Evolutionary conservation across 2,888 invertebrate genomes (phyloP).

Genomic region (Erebia palarica): DNA sequence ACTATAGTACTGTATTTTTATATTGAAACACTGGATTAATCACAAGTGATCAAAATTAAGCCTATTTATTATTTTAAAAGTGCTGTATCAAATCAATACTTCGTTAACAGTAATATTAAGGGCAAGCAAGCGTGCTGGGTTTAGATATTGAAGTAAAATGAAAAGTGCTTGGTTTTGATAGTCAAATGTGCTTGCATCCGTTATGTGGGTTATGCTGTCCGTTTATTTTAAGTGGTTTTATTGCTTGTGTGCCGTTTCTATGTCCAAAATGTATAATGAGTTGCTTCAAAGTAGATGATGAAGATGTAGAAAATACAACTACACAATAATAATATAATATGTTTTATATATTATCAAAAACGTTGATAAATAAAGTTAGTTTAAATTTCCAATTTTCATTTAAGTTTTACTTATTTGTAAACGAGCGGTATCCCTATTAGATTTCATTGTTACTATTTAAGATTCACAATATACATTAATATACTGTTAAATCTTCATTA

Average conservation of each 20-base stretch:
- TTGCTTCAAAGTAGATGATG: slow-evolving; percentile 39
- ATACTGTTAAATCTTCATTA: no score
- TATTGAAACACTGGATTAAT: no score
- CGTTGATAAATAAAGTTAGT: neutral
- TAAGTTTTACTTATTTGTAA: no score
- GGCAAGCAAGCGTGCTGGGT: neutral
- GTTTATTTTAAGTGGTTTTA: slow-evolving; percentile 43
- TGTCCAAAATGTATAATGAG: slow-evolving; percentile 46
- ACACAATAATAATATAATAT: neutral
- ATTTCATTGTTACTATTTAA: no score
- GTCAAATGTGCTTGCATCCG: slow-evolving; percentile 43
- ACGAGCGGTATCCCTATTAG: no score
- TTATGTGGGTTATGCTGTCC: slow-evolving; percentile 43
- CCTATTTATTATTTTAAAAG: neutral
- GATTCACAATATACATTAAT: no score
- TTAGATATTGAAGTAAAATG: slow-evolving; percentile 7
- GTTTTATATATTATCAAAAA: neutral
- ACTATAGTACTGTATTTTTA: no score
- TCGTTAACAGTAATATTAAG: neutral
- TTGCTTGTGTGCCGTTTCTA: slow-evolving; percentile 48
- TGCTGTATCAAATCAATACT: neutral
- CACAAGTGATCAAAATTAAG: no score
- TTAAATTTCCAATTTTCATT: neutral
- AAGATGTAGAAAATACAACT: neutral
- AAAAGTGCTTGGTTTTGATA: slow-evolving; percentile 9